These are phyloP conservation scores for Tretioscincus oriximinensis DNA, from an alignment of 2,113 vertebrate species.

Conservation along the genomic window DNA sequence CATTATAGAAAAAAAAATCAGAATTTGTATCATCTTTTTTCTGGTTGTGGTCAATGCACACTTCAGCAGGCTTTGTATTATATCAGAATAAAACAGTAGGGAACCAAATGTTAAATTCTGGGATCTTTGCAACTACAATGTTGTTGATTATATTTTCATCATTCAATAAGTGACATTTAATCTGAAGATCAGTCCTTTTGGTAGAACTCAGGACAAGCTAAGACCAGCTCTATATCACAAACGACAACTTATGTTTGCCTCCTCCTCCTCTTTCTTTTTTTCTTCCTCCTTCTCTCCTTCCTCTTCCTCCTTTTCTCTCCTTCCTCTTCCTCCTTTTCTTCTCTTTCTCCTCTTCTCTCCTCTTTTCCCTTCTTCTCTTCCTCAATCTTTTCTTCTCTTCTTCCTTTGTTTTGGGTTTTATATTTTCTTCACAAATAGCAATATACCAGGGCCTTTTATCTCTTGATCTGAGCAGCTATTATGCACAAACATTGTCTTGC, in stretches of 20 bases:
- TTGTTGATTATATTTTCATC: constrained; percentile 56
- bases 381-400: not conserved
- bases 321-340: not conserved
- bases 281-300: not conserved
- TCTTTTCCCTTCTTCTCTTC: not conserved
- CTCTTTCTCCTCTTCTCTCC: not conserved
- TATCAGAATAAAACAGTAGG: constrained; percentile 60
- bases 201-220: not conserved
- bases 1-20: constrained; percentile 58
- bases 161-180: constrained; percentile 38
- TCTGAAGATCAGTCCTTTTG: not conserved
- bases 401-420: too few species aligned
- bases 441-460: not conserved
- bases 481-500: not conserved
- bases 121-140: constrained; percentile 49
- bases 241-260: not conserved
- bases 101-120: constrained; percentile 60
- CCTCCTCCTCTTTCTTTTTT: not conserved
- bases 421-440: not conserved
- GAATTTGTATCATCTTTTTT: constrained; percentile 70
- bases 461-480: not conserved
- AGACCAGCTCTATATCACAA: not conserved
- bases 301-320: not conserved
- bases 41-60: constrained; percentile 64
- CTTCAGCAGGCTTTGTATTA: constrained; percentile 55